phyloP scores from a whole-genome alignment of 2,888 invertebrate species.

The Campoplex nolae region DNA sequence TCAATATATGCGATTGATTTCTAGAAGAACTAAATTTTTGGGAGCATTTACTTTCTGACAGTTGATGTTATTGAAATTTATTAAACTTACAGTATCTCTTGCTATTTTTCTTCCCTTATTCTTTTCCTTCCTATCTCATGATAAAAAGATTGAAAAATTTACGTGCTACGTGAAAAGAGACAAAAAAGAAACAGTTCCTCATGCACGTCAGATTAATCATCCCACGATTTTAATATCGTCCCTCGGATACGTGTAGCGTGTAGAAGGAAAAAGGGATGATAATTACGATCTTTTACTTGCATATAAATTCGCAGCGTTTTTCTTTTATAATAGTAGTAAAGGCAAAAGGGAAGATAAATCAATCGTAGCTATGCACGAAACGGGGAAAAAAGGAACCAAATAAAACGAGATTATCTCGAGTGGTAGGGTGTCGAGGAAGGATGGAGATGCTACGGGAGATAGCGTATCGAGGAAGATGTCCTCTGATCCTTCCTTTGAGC shows the following conservation, averaged over 20 bases:
- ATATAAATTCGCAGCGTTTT: constrained; percentile 53
- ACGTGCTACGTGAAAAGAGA: background rate
- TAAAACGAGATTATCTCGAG: constrained; percentile 19
- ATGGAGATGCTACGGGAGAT: constrained; percentile 11
- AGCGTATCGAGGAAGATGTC: constrained; percentile 9
- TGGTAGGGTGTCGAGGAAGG: background rate
- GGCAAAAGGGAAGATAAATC: constrained; percentile 57
- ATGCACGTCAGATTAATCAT: constrained; percentile 58
- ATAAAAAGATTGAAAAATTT: background rate
- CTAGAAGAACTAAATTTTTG: no score
- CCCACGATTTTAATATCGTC: constrained; percentile 57
- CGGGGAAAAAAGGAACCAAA: constrained; percentile 10
- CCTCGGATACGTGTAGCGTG: background rate
- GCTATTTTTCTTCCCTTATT: background rate
- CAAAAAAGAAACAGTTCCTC: constrained; percentile 18
- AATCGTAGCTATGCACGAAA: constrained; percentile 48
- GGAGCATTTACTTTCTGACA: background rate
- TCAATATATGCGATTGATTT: constrained; percentile 23
- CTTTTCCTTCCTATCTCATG: background rate
- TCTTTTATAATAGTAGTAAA: constrained; percentile 30
- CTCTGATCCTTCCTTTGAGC: constrained; percentile 20
- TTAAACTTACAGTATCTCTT: background rate
- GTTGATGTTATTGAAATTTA: background rate
- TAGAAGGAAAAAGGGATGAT: constrained; percentile 19
- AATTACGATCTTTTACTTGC: constrained; percentile 52